phyloP scores from a whole-genome alignment of 2,888 invertebrate species.

The Cyclophora albipunctata region DNA sequence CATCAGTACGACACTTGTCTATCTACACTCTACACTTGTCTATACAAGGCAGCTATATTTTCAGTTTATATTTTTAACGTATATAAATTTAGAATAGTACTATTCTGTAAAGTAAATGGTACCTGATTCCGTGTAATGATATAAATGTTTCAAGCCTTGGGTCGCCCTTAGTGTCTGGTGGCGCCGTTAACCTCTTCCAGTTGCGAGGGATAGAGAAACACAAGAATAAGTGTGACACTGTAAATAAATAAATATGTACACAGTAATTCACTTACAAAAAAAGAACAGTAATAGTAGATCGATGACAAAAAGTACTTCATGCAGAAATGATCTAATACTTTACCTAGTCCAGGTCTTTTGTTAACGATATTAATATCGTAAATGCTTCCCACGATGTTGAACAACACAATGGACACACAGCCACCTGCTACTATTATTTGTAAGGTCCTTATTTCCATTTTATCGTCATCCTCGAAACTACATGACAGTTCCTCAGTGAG shows the following conservation, averaged over 20 bases:
- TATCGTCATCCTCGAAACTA: slow-evolving; percentile 28
- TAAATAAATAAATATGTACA: slow-evolving; percentile 9
- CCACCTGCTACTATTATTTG: slow-evolving; percentile 35
- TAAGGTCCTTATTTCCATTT: slow-evolving; percentile 25
- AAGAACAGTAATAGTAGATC: slow-evolving; percentile 10
- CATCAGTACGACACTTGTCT: too few relatives aligned
- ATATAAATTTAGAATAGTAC: too few relatives aligned
- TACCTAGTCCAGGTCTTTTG: too few relatives aligned
- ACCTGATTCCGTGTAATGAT: slow-evolving; percentile 52
- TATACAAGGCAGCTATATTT: too few relatives aligned
- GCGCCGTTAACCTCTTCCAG: slow-evolving; percentile 38
- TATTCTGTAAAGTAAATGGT: too few relatives aligned
- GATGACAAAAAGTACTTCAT: too few relatives aligned
- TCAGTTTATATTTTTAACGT: too few relatives aligned
- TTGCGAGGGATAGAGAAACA: slow-evolving; percentile 52
- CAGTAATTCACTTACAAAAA: too few relatives aligned
- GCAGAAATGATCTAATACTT: too few relatives aligned
- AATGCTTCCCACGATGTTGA: slow-evolving; percentile 45
- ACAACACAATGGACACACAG: slow-evolving; percentile 27
- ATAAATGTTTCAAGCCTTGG: slow-evolving; percentile 45
- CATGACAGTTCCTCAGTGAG: slow-evolving; percentile 40
- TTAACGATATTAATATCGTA: slow-evolving; percentile 28
- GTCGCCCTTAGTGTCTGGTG: slow-evolving; percentile 34
- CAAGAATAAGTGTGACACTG: slow-evolving; percentile 48
- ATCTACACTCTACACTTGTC: too few relatives aligned